Conservation (phyloP, 2,113 vertebrate species). For the Corydoras maculifer region DNA sequence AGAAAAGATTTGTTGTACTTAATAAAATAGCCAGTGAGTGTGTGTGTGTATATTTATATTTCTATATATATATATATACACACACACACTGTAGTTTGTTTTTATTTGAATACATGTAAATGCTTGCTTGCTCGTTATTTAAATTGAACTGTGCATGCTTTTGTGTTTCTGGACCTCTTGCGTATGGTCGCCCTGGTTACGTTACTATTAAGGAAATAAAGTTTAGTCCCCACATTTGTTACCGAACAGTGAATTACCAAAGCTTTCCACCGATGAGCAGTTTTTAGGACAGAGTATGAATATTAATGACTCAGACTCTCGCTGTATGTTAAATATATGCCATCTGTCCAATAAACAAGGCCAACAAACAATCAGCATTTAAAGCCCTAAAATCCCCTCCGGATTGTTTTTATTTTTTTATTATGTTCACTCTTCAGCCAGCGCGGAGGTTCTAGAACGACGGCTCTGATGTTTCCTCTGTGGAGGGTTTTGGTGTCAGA, state of each 20-base stretch:
- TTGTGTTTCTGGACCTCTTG: neutral
- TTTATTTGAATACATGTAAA: neutral
- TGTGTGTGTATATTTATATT: neutral
- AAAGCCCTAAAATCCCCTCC: too few relatives aligned
- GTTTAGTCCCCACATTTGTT: neutral
- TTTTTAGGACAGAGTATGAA: too few relatives aligned
- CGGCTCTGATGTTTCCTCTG: too few relatives aligned
- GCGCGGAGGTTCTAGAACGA: constrained; percentile 24
- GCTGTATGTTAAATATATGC: too few relatives aligned
- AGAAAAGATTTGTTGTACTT: too few relatives aligned
- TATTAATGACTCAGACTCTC: too few relatives aligned
- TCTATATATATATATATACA: neutral
- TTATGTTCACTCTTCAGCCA: constrained; percentile 6
- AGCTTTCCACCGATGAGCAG: too few relatives aligned
- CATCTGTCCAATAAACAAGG: too few relatives aligned
- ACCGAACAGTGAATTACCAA: neutral
- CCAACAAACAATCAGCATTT: too few relatives aligned
- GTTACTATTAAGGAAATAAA: neutral
- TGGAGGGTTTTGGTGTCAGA: too few relatives aligned
- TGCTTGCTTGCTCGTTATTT: neutral
- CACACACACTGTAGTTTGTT: neutral
- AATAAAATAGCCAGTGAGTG: neutral
- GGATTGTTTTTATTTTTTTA: neutral
- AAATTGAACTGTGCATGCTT: neutral
- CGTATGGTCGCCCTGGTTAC: neutral